Evolutionary conservation across 2,888 invertebrate species (phyloP).

Genomic region (Clostera curtula): DNA sequence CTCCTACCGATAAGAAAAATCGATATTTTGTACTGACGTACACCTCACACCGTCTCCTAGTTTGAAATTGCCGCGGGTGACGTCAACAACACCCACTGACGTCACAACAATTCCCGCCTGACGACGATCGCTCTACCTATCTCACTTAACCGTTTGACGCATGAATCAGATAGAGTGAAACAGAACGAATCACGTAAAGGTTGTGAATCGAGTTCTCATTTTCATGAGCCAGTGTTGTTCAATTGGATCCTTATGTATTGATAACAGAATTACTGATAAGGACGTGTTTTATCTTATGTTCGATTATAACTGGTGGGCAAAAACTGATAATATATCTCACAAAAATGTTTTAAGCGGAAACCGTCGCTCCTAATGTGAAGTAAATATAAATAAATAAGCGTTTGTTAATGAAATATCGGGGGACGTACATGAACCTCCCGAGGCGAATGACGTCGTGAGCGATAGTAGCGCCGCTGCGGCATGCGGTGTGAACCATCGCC

Average conservation of each 20-base stretch:
- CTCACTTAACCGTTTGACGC: conserved; percentile 36
- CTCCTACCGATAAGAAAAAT: conserved; percentile 35
- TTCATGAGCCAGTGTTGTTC: conserved; percentile 47
- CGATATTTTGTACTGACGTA: conserved; percentile 59
- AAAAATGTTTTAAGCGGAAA: conserved; percentile 11
- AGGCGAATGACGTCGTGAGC: conserved; percentile 65
- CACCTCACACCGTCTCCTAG: conserved; percentile 34
- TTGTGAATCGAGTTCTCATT: conserved; percentile 66
- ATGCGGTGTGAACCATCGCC: conserved; percentile 40
- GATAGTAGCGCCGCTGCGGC: conserved; percentile 49
- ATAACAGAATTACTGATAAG: conserved; percentile 52
- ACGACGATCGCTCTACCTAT: conserved; percentile 26
- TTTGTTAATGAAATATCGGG: conserved; percentile 59
- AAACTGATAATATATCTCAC: conserved; percentile 9
- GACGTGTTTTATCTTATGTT: conserved; percentile 20
- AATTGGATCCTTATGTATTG: conserved; percentile 43
- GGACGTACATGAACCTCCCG: conserved; percentile 50
- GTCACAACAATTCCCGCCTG: conserved; percentile 41
- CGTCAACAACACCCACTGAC: conserved; percentile 55
- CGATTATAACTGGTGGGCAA: conserved; percentile 14
- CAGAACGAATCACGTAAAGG: conserved; percentile 43
- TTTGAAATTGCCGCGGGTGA: conserved; percentile 73
- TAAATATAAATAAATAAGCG: conserved; percentile 22
- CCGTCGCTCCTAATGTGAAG: conserved; percentile 11
- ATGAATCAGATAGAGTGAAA: conserved; percentile 47